A percentile compares a stretch with the other conserved stretches of the same genome.
These are phyloP conservation scores for Picus viridis DNA, from an alignment of 2,797 vertebrate genomes.

Conservation along the genomic window DNA sequence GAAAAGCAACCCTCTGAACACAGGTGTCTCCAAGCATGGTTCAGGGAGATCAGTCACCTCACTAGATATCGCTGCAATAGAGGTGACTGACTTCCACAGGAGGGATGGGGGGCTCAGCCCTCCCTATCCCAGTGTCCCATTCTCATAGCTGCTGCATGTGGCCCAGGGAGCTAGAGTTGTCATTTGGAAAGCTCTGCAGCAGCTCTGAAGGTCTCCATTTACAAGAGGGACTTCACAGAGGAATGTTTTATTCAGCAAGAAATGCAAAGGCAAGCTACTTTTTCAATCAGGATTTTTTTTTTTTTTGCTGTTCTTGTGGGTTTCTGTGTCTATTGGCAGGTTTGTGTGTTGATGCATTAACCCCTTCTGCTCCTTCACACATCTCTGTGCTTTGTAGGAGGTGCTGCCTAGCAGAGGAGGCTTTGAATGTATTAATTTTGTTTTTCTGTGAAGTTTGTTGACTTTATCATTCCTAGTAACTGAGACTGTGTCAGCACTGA, in stretches of 20 bases:
- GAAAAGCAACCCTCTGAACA: neutral
- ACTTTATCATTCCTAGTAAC: neutral
- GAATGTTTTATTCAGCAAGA: neutral
- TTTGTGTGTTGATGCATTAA: neutral
- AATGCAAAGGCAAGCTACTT: neutral
- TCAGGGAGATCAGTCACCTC: neutral
- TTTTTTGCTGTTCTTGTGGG: neutral
- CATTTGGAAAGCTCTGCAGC: neutral
- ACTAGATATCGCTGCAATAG: no score
- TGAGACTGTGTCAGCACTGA: neutral
- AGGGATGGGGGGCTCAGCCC: neutral
- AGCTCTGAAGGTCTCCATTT: neutral
- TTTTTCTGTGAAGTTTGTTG: neutral
- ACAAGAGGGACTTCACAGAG: neutral
- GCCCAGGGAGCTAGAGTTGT: fast-evolving
- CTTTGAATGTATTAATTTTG: neutral
- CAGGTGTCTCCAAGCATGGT: fast-evolving
- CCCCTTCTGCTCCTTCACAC: neutral
- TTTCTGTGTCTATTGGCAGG: neutral
- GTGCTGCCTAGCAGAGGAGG: neutral
- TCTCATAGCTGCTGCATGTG: fast-evolving
- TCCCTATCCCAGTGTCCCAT: neutral
- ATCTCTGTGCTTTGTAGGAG: neutral
- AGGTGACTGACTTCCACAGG: neutral
- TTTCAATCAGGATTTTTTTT: neutral